A percentile compares a stretch with the other conserved stretches of the same genome.
Conservation (phyloP, 1,140 invertebrate species). For the Drosophila burlai region DNA sequence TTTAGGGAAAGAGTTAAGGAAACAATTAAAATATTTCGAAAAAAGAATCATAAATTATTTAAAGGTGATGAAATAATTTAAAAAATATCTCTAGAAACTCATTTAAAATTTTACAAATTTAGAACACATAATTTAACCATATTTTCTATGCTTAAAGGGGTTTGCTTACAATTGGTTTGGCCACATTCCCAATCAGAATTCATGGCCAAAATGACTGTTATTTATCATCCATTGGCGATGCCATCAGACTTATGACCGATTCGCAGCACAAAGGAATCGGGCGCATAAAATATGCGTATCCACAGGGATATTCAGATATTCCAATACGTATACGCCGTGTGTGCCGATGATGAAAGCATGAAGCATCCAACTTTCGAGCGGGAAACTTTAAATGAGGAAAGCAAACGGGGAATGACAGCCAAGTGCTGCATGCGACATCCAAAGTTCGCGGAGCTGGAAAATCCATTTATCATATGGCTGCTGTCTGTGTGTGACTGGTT, state of each 20-base stretch:
- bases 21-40: neutral
- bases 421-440: constrained; percentile 48
- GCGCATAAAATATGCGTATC: constrained; percentile 33
- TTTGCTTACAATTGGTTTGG: neutral
- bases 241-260: constrained; percentile 32
- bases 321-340: constrained; percentile 25
- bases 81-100: neutral
- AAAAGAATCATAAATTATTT: neutral
- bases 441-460: constrained; percentile 55
- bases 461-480: constrained; percentile 63
- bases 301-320: constrained; percentile 18
- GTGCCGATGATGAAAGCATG: constrained; percentile 1
- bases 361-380: constrained; percentile 27
- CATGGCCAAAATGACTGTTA: constrained; percentile 20
- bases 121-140: neutral
- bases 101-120: neutral
- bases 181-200: neutral
- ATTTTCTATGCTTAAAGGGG: neutral
- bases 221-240: constrained; percentile 23
- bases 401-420: constrained; percentile 25
- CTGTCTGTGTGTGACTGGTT: constrained; percentile 26
- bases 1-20: neutral
- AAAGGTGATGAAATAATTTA: neutral
- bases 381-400: constrained; percentile 50
- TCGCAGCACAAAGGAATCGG: constrained; percentile 4